A percentile compares a stretch with the other conserved stretches of the same genome.
phyloP scores from a whole-genome alignment of 2,797 vertebrate species.

The Chelon labrosus region DNA sequence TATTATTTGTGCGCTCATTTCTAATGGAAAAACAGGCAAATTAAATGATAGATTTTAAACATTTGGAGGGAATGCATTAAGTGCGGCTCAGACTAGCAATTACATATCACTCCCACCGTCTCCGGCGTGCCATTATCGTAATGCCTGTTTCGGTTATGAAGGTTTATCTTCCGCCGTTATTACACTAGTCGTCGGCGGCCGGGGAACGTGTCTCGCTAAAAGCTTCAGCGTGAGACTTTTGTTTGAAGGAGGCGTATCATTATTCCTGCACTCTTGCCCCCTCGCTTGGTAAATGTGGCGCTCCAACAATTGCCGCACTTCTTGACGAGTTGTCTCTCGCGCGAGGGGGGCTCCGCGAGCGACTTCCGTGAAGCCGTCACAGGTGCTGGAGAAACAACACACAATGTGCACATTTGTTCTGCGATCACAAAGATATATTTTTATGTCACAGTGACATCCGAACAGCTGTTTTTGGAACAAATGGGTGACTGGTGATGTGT shows the following conservation, averaged over 20 bases:
- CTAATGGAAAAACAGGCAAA: conserved; percentile 30
- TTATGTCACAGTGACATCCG: not conserved
- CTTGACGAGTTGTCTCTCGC: conserved; percentile 23
- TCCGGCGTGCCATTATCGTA: conserved; percentile 54
- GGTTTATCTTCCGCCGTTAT: conserved; percentile 21
- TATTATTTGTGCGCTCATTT: conserved; percentile 15
- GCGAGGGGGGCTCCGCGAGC: not conserved
- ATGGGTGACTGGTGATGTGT: not conserved
- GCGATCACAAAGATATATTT: not conserved
- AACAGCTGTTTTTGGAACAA: not conserved
- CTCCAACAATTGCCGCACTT: conserved; percentile 20
- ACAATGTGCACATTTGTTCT: conserved; percentile 31
- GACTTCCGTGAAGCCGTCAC: conserved; percentile 5
- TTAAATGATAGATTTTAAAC: conserved; percentile 45
- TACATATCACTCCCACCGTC: conserved; percentile 48
- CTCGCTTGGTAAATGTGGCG: conserved; percentile 18
- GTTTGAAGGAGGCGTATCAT: conserved; percentile 33
- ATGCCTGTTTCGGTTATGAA: conserved; percentile 44
- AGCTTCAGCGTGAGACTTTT: conserved; percentile 35
- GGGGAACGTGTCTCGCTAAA: conserved; percentile 32
- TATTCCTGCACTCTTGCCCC: conserved; percentile 24
- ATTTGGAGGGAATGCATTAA: conserved; percentile 51
- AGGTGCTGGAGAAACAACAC: conserved; percentile 2
- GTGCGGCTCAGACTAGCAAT: conserved; percentile 47
- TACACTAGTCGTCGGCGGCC: not conserved